Evolutionary conservation across 2,888 invertebrate genomes (phyloP), one percentile per base, ranked within the genome.

Genomic region (Drosophila paramelanica): DNA sequence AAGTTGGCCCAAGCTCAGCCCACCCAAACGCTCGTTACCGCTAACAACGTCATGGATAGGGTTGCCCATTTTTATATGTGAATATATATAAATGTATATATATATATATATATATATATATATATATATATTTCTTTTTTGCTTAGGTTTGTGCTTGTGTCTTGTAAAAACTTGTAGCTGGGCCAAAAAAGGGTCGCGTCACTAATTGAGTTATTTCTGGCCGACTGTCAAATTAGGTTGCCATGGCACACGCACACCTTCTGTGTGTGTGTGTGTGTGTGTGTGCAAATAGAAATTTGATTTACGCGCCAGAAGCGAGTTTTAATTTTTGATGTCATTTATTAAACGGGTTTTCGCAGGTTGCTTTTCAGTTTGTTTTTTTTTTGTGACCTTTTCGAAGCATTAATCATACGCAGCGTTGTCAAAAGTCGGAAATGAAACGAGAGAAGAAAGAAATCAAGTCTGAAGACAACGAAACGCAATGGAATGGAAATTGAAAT

Each of bases 261-360:
- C 36, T 33, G 10, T 43, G 1, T 57, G 8, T 41, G 23, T 53
- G 11, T 36, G 8, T 36, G n/a, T 31, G 1, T 50, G 17, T 39
- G 17, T 39, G 17, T 13, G 46, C 14, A 50, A 66, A 66, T 50
- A 59, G 53, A 79, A 81, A 86, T 79, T 74, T 83, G 79, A 83
- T 86, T 83, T 79, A 83, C 81, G 60, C 68, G 66, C 64, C 65
- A 66, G 77, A 42, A 67, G 67, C 62, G 66, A 62, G 58, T 86
- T 83, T 87, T 84, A 87, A 87, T 81, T 87, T 87, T 71, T 84
- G 77, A 77, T 86, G 72, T 81, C 84, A 83, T 84, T 83, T 83
- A 86, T 83, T 79, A 86, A 81, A 77, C 75, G 72, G 66, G 73
- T 60, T 80, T 38, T 53, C n/a, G 50, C 65, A 38, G 27, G 42